Base-by-base conservation (phyloP, 2,888 invertebrate species). In the Oxycera nigricornis region DNA sequence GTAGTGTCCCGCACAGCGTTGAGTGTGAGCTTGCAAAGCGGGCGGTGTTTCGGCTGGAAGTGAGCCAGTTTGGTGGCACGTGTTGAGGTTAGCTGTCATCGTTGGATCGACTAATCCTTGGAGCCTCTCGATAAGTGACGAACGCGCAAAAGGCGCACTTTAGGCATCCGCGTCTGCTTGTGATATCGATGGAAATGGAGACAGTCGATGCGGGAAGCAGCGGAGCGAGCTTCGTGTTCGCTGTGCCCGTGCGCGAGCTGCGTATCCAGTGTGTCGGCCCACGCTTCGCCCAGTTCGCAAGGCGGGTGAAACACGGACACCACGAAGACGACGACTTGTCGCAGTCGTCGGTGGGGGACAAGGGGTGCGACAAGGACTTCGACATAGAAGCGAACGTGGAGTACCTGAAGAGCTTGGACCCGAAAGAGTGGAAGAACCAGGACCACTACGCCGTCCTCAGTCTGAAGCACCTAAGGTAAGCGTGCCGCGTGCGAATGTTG, bases 391-490 rank as follows among this genome's bases (percentile, higher is more conserved):
- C 92, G 79, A 93, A 96, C 85, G 89, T 95, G 7, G 90, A 91
- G 74, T 95, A 94, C 83, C 87, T 98, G 77, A 89, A 94, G 78
- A 94, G 94, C 76, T 87, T 98, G 78, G 95, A 98, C 86, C 98
- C 98, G 1, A 96, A 94, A 84, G 94, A 96, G 81, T 98, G 97
- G 97, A 98, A 97, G 88, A 91, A 94, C 80, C 98, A 98, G 86
- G 98, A 98, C 85, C 98, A 98, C 85, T 98, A 98, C 86, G 93
- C 93, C 41, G 97, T 99, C 17, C 87, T 99, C 76, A 98, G 99
- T 68, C 89, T 99, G 80, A 91, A 91, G 79, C 91, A 91, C 77
- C 77, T 83, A 73, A 83, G 85, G 85, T 83, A 78, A 78, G 52
- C 67, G 7, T 59, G 11, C 7, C 35, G 11, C 11, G 35, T 6